Base-by-base conservation (phyloP, 2,888 invertebrate genomes). In the Meloe dianella region DNA sequence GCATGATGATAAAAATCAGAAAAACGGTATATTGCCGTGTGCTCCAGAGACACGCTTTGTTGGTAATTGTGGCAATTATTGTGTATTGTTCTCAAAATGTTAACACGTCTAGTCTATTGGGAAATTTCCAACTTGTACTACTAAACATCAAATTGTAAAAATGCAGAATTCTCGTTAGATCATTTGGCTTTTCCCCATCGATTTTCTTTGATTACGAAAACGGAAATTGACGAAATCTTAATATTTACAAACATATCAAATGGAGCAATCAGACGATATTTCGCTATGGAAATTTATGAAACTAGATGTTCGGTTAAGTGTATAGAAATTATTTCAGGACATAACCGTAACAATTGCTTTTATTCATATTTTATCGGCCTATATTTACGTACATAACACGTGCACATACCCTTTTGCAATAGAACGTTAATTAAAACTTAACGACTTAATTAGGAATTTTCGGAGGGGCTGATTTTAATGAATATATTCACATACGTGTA, bases 401-500 rank as follows among this genome's bases (percentile, higher is more conserved):
- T 58, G 17, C 59, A 29, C 64, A 24, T 60, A 51, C 66, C 61
- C 65, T 61, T 32, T 51, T 56, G 51, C 61, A 66, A 61, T 59
- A 27, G 63, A 57, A 56, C 71, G 69, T 71, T 69, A 71, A 71
- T 71, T 69, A 71, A 71, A 70, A 69, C 65, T 71, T 69, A 68
- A 71, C 69, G 66, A 66, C 66, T 69, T 68, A 66, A 71, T 69
- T 71, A 68, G 63, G 66, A 69, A 66, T 66, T 69, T 51, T 67
- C 63, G 57, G 60, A 57, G 60, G 62, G 60, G 62, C 62, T 66
- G 66, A 66, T 69, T 71, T 68, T 69, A 71, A 69, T 67, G 67
- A 67, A 66, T 68, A 60, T 60, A 65, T 58, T 58, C 64, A 61
- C 41, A 64, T 60, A 63, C 58, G 62, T 22, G 22, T 14, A 3